Conservation (phyloP, 1,140 invertebrate genomes). For the Solenopsis fugax region DNA sequence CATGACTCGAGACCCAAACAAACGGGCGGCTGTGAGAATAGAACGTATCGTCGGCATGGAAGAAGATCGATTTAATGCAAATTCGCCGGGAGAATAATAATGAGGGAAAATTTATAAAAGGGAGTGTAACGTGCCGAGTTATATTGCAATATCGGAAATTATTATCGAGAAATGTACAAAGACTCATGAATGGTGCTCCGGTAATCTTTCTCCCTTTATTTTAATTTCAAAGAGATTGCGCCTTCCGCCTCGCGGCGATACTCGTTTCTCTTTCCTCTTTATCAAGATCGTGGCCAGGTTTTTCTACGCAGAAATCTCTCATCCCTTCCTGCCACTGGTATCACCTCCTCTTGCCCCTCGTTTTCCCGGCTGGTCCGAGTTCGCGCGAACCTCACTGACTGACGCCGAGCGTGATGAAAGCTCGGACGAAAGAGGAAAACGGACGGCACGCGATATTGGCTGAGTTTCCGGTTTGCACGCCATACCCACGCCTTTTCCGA, state of each 20-base stretch:
- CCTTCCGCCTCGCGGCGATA: background rate
- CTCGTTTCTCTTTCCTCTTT: no score
- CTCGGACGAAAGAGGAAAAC: constrained; percentile 22
- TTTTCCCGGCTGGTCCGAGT: no score
- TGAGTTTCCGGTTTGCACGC: constrained; percentile 35
- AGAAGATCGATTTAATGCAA: background rate
- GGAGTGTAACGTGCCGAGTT: background rate
- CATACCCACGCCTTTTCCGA: constrained; percentile 14
- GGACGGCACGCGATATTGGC: constrained; percentile 41
- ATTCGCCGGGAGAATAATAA: background rate
- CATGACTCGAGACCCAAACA: background rate
- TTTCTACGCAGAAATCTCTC: background rate
- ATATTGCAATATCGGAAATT: background rate
- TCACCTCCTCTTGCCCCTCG: background rate
- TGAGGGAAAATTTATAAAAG: background rate
- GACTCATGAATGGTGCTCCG: background rate
- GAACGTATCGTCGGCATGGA: background rate
- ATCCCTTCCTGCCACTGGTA: background rate
- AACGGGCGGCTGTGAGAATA: background rate
- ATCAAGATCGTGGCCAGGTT: background rate
- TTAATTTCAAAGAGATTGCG: background rate
- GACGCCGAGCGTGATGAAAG: constrained; percentile 7
- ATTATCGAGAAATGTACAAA: background rate
- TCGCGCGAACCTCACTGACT: background rate
- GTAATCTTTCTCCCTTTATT: background rate